Evolutionary conservation across 2,797 vertebrate species (phyloP).

Genomic region (Pangasius macronema): DNA sequence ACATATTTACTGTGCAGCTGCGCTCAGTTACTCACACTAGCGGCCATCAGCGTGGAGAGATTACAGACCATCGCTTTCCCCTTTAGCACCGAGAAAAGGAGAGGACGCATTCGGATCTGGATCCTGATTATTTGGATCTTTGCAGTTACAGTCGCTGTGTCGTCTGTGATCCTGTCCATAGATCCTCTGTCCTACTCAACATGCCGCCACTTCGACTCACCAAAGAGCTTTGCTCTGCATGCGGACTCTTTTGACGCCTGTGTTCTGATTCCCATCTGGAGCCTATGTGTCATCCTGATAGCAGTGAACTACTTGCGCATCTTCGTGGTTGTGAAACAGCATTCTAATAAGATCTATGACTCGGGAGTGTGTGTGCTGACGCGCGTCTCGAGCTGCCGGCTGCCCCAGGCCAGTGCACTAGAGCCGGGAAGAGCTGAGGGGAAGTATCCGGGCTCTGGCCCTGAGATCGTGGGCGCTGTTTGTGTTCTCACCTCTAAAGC

Average conservation of each 20-base stretch:
- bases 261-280: conserved; percentile 69
- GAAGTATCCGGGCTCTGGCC: not conserved
- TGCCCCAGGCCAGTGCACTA: not conserved
- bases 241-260: conserved; percentile 64
- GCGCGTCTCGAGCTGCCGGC: conserved; percentile 47
- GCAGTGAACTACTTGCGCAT: conserved; percentile 68
- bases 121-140: conserved; percentile 63
- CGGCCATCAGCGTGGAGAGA: conserved; percentile 69
- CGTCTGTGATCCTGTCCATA: conserved; percentile 60
- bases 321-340: conserved; percentile 64
- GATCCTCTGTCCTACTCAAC: conserved; percentile 57
- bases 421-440: not conserved
- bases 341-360: conserved; percentile 65
- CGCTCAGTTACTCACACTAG: conserved; percentile 69
- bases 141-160: conserved; percentile 56
- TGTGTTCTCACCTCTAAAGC: conserved; percentile 65
- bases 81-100: conserved; percentile 60
- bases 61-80: conserved; percentile 68
- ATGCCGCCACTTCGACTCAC: conserved; percentile 50
- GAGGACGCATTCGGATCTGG: conserved; percentile 58
- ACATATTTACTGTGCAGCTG: conserved; percentile 69
- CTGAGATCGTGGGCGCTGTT: conserved; percentile 65
- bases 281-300: conserved; percentile 61
- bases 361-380: conserved; percentile 54
- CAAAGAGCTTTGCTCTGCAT: not conserved